These are phyloP conservation scores for Ramphastos sulfuratus DNA, from an alignment of 2,113 vertebrate genomes.

Conservation along the genomic window DNA sequence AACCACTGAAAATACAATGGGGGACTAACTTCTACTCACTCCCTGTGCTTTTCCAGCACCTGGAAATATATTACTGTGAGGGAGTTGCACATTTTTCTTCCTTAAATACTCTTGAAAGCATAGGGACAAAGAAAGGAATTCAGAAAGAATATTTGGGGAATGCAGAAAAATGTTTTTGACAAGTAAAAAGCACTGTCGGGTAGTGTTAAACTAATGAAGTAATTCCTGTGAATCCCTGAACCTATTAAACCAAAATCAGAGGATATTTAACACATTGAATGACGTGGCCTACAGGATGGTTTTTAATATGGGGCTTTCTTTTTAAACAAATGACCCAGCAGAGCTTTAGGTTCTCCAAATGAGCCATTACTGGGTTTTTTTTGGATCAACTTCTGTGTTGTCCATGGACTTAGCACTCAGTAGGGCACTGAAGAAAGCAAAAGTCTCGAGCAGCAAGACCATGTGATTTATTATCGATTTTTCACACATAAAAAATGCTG, in stretches of 20 bases:
- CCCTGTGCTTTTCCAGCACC: conserved; percentile 16
- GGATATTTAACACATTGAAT: neutral
- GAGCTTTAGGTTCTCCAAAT: neutral
- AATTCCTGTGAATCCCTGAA: neutral
- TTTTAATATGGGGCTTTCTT: neutral
- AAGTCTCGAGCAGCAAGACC: neutral
- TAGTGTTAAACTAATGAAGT: neutral
- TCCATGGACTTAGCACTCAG: neutral
- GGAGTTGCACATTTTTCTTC: conserved; percentile 60
- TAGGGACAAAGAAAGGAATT: conserved; percentile 23
- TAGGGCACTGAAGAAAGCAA: neutral
- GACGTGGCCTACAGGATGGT: rapidly evolving
- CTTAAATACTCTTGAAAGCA: conserved; percentile 59
- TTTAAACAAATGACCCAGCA: neutral
- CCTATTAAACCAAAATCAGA: neutral
- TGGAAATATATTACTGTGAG: conserved; percentile 30
- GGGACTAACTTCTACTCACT: conserved; percentile 35
- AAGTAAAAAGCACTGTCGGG: neutral
- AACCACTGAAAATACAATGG: conserved; percentile 48
- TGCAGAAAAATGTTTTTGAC: neutral
- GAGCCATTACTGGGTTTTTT: neutral
- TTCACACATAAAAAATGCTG: neutral
- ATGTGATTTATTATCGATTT: neutral
- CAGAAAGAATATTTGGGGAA: conserved; percentile 3
- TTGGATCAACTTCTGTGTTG: neutral